Evolutionary conservation across 2,113 vertebrate genomes (phyloP).

Genomic region (Rhinichthys klamathensis): DNA sequence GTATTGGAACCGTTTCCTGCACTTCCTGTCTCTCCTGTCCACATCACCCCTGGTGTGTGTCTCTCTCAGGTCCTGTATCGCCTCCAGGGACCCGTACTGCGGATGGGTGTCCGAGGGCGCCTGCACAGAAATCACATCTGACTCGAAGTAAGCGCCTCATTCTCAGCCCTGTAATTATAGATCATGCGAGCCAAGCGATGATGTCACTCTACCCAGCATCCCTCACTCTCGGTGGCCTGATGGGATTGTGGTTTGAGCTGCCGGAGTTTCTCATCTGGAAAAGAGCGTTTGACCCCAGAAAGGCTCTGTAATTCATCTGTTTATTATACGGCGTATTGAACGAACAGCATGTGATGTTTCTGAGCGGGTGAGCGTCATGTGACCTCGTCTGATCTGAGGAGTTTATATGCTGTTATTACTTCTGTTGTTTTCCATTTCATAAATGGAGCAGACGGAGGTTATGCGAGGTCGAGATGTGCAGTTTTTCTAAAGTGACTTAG

Average conservation of each 20-base stretch:
- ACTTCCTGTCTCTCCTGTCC: not conserved
- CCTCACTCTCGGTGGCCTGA: not conserved
- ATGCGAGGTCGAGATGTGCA: conserved; percentile 61
- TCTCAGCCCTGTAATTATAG: conserved; percentile 11
- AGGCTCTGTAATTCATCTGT: conserved; percentile 72
- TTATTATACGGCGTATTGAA: conserved; percentile 66
- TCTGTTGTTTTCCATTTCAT: conserved; percentile 66
- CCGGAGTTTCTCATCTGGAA: conserved; percentile 48
- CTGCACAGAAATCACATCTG: conserved; percentile 82
- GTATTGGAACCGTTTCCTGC: not conserved
- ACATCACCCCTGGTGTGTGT: conserved; percentile 17
- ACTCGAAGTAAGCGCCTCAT: conserved; percentile 81
- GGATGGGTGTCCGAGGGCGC: conserved; percentile 91
- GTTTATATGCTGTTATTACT: conserved; percentile 61
- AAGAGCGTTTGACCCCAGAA: conserved; percentile 43
- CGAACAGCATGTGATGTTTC: conserved; percentile 65
- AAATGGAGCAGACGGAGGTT: conserved; percentile 61
- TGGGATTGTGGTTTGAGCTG: conserved; percentile 26
- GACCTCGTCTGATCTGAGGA: conserved; percentile 55
- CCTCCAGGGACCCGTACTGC: conserved; percentile 96
- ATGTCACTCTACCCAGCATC: conserved; percentile 3
- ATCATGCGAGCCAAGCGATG: not conserved
- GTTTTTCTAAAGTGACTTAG: conserved; percentile 63
- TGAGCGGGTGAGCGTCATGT: conserved; percentile 58
- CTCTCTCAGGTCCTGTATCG: conserved; percentile 88